Percentiles rank a stretch among this genome's conserved stretches.
Evolutionary conservation across 1,140 invertebrate genomes (phyloP).

Genomic region (Drosophila teissieri): DNA sequence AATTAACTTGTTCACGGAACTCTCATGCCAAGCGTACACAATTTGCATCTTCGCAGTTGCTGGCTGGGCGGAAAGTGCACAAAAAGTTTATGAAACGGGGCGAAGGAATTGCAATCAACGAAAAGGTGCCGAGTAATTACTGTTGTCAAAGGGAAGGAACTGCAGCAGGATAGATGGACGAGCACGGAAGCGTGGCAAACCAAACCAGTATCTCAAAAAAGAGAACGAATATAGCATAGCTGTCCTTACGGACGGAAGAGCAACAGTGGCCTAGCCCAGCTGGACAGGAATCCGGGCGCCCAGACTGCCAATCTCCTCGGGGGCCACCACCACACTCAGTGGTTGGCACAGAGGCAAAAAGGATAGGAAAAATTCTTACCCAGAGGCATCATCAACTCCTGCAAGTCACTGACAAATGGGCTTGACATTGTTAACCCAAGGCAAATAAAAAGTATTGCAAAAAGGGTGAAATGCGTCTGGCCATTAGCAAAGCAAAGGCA

Average conservation of each 20-base stretch:
- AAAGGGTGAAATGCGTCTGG: neutral
- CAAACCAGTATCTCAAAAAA: neutral
- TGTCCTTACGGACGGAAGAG: slow-evolving; percentile 20
- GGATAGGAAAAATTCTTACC: slow-evolving; percentile 17
- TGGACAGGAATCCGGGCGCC: slow-evolving; percentile 5
- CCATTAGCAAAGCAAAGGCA: slow-evolving; percentile 1
- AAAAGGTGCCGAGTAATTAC: slow-evolving; percentile 65
- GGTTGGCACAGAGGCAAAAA: slow-evolving; percentile 20
- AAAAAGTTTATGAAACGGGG: neutral
- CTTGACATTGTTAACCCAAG: slow-evolving; percentile 39
- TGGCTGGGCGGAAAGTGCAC: slow-evolving; percentile 15
- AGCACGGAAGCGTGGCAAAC: slow-evolving; percentile 18
- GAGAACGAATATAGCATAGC: slow-evolving; percentile 8
- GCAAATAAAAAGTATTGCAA: slow-evolving; percentile 21
- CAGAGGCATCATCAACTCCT: slow-evolving; percentile 18
- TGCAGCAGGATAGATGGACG: neutral
- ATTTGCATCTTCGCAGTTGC: slow-evolving; percentile 46
- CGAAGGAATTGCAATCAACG: slow-evolving; percentile 45
- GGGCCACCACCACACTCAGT: slow-evolving; percentile 5
- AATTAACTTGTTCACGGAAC: slow-evolving; percentile 40
- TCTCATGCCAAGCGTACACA: slow-evolving; percentile 18
- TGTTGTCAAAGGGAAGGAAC: slow-evolving; percentile 13
- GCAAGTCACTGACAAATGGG: slow-evolving; percentile 51
- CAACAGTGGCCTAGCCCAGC: slow-evolving; percentile 42
- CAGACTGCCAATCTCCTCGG: slow-evolving; percentile 16